Base-by-base conservation (phyloP, 1,140 invertebrate species). In the Leptopilina clavipes region DNA sequence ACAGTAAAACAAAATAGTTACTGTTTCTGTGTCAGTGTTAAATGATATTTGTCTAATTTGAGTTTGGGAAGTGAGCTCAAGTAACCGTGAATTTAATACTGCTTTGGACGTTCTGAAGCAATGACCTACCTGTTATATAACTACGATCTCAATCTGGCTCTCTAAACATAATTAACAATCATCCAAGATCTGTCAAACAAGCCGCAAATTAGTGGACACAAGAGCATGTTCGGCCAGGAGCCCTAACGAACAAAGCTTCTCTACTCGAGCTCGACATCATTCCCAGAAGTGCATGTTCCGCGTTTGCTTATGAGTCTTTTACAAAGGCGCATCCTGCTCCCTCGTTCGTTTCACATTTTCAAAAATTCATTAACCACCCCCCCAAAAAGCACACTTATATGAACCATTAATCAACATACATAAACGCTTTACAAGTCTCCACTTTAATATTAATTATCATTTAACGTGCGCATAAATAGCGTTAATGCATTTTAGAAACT, bases 81-180 rank as follows among this genome's bases (percentile, higher is more conserved):
- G 77, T 84, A 79, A 83, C 83, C 85, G 82, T 84, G 78, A 79
- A 84, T 85, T 85, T 86, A 85, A 84, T 85, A 83, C 80, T 72
- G 81, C 83, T 87, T 87, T 85, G 82, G 79, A 79, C 70, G 77
- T 76, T 81, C 82, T 81, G 73, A 80, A 75, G 73, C 80, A 75
- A 74, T 71, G 43, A 72, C 22, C 70, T 65, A 75, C 43, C 14
- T 37, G 37, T 71, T 54, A 52, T 48, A 54, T 12, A 31, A 48
- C 45, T 71, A 65, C 40, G 25, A 44, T 25, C 19, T 48, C 54
- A 54, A 22, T 22, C 48, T 65, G 18, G 59, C 83, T 85, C 81
- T 82, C 80, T 85, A 87, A 87, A 87, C 85, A 83, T 86, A 84
- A 87, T 87, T 86, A 87, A 86, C 85, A 87, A 87, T 87, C 82